Evolutionary conservation across 35 echinoderm and acorn worm species (phyloP).

Genomic region (Acanthaster planci): DNA sequence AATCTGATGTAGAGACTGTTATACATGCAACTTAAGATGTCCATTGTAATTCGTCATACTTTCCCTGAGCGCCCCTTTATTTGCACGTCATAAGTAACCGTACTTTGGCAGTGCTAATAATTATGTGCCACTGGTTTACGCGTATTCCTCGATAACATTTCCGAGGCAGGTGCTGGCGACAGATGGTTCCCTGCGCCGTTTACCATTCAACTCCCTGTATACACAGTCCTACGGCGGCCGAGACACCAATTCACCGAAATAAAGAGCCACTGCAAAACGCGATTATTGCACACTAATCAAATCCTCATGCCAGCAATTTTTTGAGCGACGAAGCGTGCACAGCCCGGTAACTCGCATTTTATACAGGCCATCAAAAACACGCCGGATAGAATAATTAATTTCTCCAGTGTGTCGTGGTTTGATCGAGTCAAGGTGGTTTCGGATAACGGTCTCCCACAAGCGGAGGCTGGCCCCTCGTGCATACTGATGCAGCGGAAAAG

Average conservation of each 20-base stretch:
- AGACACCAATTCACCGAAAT: no score
- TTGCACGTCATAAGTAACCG: no score
- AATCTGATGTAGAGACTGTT: no score
- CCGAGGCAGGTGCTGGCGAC: not conserved
- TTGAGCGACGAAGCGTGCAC: slow-evolving; percentile 11
- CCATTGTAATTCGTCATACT: no score
- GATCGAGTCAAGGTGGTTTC: not conserved
- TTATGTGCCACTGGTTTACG: no score
- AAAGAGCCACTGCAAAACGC: not conserved
- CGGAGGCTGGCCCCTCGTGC: no score
- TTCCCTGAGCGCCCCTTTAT: no score
- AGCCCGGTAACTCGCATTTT: slow-evolving; percentile 8
- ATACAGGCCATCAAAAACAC: not conserved
- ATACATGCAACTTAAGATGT: no score
- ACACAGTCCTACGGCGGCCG: not conserved
- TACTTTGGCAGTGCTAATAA: no score
- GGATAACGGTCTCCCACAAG: not conserved
- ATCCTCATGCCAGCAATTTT: slow-evolving; percentile 14
- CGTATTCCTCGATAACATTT: not conserved
- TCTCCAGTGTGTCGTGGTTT: not conserved
- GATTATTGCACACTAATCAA: slow-evolving; percentile 14
- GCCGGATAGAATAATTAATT: not conserved
- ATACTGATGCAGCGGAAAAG: no score
- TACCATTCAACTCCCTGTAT: not conserved
- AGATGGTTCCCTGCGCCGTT: not conserved